Conservation (phyloP, 1,140 invertebrate species). For the Ips typographus region DNA sequence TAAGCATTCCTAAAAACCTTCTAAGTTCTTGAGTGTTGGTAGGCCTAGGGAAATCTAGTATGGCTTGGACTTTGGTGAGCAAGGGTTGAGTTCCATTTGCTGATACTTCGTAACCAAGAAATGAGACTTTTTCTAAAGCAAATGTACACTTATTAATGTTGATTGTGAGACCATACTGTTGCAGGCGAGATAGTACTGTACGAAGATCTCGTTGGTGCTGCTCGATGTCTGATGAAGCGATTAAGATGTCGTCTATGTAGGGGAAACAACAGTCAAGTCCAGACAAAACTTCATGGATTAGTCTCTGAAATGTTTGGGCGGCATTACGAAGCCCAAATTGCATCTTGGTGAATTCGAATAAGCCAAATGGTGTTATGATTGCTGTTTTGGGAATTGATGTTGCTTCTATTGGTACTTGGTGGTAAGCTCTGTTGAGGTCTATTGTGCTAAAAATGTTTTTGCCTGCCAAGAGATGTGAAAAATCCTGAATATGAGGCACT, state of each 20-base stretch:
- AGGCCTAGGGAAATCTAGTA: slow-evolving; percentile 2
- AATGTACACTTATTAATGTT: slow-evolving; percentile 7
- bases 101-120: neutral
- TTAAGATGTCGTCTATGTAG: slow-evolving; percentile 20
- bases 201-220: neutral
- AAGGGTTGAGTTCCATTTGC: neutral
- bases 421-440: neutral
- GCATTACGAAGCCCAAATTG: too few relatives aligned
- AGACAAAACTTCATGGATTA: too few relatives aligned
- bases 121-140: neutral
- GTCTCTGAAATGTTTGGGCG: too few relatives aligned
- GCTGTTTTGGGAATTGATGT: too few relatives aligned
- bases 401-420: too few relatives aligned
- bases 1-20: neutral
- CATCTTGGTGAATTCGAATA: too few relatives aligned
- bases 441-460: neutral
- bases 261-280: too few relatives aligned
- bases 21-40: neutral
- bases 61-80: neutral
- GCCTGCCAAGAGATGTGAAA: neutral
- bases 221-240: neutral
- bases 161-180: slow-evolving; percentile 7
- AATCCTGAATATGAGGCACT: too few relatives aligned
- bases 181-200: neutral
- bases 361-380: too few relatives aligned